phyloP scores from a whole-genome alignment of 1,140 invertebrate genomes.

The Aphaenogaster rudis region DNA sequence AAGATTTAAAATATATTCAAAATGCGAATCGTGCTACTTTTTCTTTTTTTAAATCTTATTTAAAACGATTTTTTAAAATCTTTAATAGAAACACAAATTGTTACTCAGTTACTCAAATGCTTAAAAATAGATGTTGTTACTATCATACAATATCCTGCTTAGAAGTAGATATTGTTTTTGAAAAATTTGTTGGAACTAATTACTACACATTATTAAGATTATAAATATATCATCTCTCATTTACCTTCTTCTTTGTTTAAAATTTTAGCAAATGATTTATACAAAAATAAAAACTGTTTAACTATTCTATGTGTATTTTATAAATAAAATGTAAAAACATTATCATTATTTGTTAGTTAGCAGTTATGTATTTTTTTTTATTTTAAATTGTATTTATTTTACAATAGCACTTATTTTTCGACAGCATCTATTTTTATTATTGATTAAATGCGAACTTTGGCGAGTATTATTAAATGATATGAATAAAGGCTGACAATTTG shows the following conservation, averaged over 20 bases:
- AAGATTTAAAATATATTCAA: slow-evolving; percentile 3
- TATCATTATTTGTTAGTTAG: not conserved
- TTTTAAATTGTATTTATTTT: not conserved
- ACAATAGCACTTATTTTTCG: not conserved
- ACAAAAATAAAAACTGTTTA: not conserved
- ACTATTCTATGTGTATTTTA: not conserved
- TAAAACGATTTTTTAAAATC: not conserved
- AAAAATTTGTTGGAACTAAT: not conserved
- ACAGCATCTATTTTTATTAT: slow-evolving; percentile 18
- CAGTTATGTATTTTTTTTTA: not conserved
- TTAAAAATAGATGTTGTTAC: slow-evolving; percentile 31
- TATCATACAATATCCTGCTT: not conserved
- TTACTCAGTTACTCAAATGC: not conserved
- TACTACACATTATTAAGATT: not conserved
- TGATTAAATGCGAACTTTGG: not conserved
- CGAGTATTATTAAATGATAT: not conserved
- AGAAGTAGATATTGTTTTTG: not conserved
- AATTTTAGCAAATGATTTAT: slow-evolving; percentile 19
- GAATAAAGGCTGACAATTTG: not conserved
- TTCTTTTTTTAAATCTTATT: slow-evolving; percentile 6
- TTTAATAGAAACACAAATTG: slow-evolving; percentile 24
- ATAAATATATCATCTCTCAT: not conserved
- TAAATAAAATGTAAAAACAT: not conserved
- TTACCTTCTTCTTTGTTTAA: not conserved
- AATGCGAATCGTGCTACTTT: not conserved